Base-by-base conservation (phyloP, 2,797 vertebrate species). In the Phoeniculus purpureus region DNA sequence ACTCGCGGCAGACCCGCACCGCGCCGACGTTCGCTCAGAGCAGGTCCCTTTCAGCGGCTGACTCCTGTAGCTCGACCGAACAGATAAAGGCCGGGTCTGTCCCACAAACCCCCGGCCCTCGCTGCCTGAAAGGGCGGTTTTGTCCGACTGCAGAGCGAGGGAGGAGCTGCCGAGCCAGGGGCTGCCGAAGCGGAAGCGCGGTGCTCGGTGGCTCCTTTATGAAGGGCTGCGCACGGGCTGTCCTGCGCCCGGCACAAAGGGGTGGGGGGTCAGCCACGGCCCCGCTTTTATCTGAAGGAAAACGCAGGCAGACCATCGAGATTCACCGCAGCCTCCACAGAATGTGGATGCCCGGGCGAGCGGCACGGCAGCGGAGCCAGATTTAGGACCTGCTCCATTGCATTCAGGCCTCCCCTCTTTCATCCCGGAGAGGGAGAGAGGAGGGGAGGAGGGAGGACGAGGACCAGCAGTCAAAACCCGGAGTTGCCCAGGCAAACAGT, bases 341-440 rank as follows among this genome's bases (percentile, higher is more conserved):
- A 94, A 94, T 76, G 72, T 81, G 84, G 86, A 95, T 90, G 86
- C 82, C 78, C n/a, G n/a, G n/a, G n/a, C 2, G 2, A 84, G 79
- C 67, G n/a, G 65, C 0, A 8, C 45, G 34, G 2, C 1, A 65
- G 43, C 26, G 84, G 73, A 77, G 61, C 48, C 90, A 95, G 93
- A 92, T 92, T 94, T 91, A 87, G 86, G 88, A 88, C 26, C 82
- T 78, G 81, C 79, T 92, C 67, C 76, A n/a, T 79, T 45, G 79
- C 73, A 92, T 82, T 89, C 84, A 88, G 77, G 78, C 73, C 70
- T 93, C n/a, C 68, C 26, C 51, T 80, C 72, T 83, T 92, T 86
- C 58, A 89, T 84, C 52, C 43, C 72, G 73, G 84, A 86, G 68
- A 74, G 81, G 56, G 45, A 91, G 40, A 77, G 40, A 74, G 56